Evolutionary conservation across 2,888 invertebrate species (phyloP).

Genomic region (Ornithoptera priamus): DNA sequence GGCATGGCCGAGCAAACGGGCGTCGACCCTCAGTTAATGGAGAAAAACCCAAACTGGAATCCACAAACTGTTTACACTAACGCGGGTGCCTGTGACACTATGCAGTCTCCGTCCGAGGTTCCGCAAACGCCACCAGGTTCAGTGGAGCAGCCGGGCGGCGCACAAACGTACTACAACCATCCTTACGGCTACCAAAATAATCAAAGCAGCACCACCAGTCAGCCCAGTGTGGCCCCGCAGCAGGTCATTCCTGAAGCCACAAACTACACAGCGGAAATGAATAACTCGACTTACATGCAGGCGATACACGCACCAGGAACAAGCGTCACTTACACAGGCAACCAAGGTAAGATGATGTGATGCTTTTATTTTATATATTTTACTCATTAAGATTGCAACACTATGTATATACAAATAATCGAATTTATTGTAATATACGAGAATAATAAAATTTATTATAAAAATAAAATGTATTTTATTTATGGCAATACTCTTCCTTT

Average conservation of each 20-base stretch:
- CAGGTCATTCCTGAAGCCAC: slow-evolving; percentile 47
- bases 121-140: slow-evolving; percentile 42
- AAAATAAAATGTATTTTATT: slow-evolving; percentile 52
- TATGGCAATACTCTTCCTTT: slow-evolving; percentile 50
- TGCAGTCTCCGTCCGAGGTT: slow-evolving; percentile 71
- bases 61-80: slow-evolving; percentile 68
- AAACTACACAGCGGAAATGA: slow-evolving; percentile 58
- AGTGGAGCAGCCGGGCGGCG: slow-evolving; percentile 40
- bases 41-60: slow-evolving; percentile 53
- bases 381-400: background rate
- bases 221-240: slow-evolving; percentile 49
- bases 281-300: slow-evolving; percentile 68
- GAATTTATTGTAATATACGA: slow-evolving; percentile 23
- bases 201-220: slow-evolving; percentile 39
- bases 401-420: slow-evolving; percentile 15
- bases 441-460: slow-evolving; percentile 33
- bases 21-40: slow-evolving; percentile 45
- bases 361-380: slow-evolving; percentile 21
- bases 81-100: slow-evolving; percentile 67
- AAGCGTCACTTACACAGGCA: slow-evolving; percentile 57
- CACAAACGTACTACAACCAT: slow-evolving; percentile 66
- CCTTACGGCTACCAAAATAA: slow-evolving; percentile 73
- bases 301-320: slow-evolving; percentile 55
- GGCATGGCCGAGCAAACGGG: slow-evolving; percentile 44
- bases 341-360: slow-evolving; percentile 65